These are phyloP conservation scores for Mesaphorura yosii DNA, from an alignment of 1,140 invertebrate genomes.

Conservation along the genomic window DNA sequence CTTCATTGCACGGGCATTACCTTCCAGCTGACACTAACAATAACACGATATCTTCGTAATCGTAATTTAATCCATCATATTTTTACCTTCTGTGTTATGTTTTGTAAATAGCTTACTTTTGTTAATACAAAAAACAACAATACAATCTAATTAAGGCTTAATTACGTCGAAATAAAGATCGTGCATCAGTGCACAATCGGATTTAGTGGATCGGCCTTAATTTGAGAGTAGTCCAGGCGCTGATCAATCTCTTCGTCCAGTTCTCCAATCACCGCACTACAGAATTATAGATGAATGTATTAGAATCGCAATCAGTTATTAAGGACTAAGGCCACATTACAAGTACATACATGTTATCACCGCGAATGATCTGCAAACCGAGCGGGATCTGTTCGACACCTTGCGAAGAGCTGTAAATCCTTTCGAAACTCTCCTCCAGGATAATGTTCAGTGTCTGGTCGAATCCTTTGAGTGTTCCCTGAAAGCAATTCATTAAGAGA, in stretches of 20 bases:
- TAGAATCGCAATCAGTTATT: not conserved
- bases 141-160: not conserved
- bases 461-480: conserved; percentile 81
- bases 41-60: not conserved
- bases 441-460: conserved; percentile 98
- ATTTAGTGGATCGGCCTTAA: conserved; percentile 80
- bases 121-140: no score
- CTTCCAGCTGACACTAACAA: not conserved
- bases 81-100: not conserved
- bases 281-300: conserved; percentile 31
- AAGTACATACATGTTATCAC: conserved; percentile 81
- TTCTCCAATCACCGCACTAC: conserved; percentile 75
- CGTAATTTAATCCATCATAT: not conserved
- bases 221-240: conserved; percentile 65
- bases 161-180: not conserved
- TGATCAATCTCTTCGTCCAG: conserved; percentile 83
- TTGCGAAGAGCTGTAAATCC: conserved; percentile 81
- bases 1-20: conserved; percentile 26
- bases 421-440: conserved; percentile 91
- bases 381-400: conserved; percentile 94
- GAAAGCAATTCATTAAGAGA: conserved; percentile 36
- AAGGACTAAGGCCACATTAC: not conserved
- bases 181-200: conserved; percentile 60
- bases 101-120: no score
- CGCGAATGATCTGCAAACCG: conserved; percentile 90